A percentile compares a stretch with the other conserved stretches of the same genome.
These are phyloP conservation scores for Ceratothoa steindachneri DNA, from an alignment of 2,888 invertebrate species.

Conservation along the genomic window DNA sequence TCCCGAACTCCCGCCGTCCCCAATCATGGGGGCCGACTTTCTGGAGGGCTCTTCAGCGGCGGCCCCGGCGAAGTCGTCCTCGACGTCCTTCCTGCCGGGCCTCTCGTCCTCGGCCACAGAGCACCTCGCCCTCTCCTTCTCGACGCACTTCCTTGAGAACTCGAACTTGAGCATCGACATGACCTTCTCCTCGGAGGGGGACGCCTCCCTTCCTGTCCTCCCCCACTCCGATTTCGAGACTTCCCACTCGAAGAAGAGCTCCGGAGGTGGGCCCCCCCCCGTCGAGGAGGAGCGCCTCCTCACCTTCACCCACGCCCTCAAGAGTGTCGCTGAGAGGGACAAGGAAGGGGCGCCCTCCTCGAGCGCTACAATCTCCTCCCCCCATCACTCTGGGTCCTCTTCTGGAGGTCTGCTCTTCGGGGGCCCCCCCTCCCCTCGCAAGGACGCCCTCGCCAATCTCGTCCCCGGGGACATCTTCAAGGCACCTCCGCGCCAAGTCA, in stretches of 20 bases:
- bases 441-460: background rate
- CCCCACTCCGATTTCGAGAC: background rate
- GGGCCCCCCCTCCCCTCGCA: background rate
- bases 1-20: background rate
- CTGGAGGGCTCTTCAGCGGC: slow-evolving; percentile 23
- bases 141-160: slow-evolving; percentile 33
- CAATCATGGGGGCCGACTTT: slow-evolving; percentile 28
- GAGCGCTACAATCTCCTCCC: background rate
- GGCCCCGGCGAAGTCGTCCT: slow-evolving; percentile 19
- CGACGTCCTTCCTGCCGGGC: slow-evolving; percentile 31
- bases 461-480: background rate
- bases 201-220: slow-evolving; percentile 28
- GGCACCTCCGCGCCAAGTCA: background rate
- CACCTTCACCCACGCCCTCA: slow-evolving; percentile 39
- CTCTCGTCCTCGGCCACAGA: slow-evolving; percentile 32
- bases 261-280: slow-evolving; percentile 14
- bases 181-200: slow-evolving; percentile 36
- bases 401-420: background rate
- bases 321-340: slow-evolving; percentile 26
- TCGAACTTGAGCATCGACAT: slow-evolving; percentile 46
- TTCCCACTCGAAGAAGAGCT: background rate
- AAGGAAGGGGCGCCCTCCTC: background rate
- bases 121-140: slow-evolving; percentile 25
- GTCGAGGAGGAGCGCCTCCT: slow-evolving; percentile 29
- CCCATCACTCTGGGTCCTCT: background rate